Evolutionary conservation across 2,797 vertebrate species (phyloP), one percentile per base, ranked within the genome.

Genomic region (Brachyalestes nurse): DNA sequence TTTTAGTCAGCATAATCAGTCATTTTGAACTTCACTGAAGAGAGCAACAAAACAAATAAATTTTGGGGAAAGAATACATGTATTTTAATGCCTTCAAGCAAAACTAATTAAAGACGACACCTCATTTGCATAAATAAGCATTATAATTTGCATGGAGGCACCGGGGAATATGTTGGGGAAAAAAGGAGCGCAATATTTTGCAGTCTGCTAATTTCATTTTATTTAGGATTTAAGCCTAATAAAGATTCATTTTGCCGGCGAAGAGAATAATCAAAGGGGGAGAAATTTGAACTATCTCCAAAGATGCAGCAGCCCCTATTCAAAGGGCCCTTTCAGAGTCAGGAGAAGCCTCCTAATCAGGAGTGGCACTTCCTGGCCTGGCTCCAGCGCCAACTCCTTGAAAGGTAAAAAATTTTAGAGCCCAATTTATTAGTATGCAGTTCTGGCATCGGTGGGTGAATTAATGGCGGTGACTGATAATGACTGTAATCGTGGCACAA

Each of bases 41-140:
- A 92, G 91, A 93, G 93, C 93, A 94, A 95, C 92, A 94, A 95
- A 95, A 95, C 94, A 95, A 95, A 95, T 95, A 92, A 92, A 93
- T 95, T 95, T 95, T 94, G 88, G 94, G 94, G 90, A 92, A 93
- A 94, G 93, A 95, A 95, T 95, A 94, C 94, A 95, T 95, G 94
- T 95, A 95, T 95, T 95, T 95, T 95, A 95, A 95, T 94, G 93
- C 94, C 94, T 93, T 93, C 93, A 93, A 95, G 95, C 93, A 93
- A 95, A 95, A 95, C 94, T 95, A 95, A 95, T 95, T 95, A 95
- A 95, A 95, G 94, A 95, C 90, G 93, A 95, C 94, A 95, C 94
- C 93, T 95, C 90, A 95, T 95, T 95, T 95, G 86, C 94, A 95
- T 95, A 95, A 95, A 94, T 95, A 95, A 94, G 95, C 94, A 95